Conservation (phyloP, 2,113 vertebrate species). For the Tetrax tetrax region DNA sequence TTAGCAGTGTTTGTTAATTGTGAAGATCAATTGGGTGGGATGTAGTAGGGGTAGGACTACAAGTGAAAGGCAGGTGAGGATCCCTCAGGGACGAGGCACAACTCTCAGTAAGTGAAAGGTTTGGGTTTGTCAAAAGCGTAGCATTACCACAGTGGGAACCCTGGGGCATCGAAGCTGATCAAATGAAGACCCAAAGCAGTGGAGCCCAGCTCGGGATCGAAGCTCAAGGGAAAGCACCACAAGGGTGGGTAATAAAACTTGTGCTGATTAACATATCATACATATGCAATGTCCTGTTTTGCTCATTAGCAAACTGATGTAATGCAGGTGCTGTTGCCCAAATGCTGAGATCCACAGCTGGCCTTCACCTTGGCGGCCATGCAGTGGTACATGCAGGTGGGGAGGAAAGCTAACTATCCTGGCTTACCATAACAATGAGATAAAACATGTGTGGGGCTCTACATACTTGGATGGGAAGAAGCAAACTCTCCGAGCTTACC, state of each 20-base stretch:
- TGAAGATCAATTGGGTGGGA: neutral
- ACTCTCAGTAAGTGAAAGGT: neutral
- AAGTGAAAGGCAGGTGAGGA: neutral
- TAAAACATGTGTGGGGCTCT: neutral
- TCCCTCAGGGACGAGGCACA: neutral
- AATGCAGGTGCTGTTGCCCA: neutral
- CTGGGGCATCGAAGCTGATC: neutral
- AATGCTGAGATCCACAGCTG: neutral
- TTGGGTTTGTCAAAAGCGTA: neutral
- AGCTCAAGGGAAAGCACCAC: neutral
- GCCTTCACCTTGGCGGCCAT: rapidly evolving
- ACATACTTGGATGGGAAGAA: neutral
- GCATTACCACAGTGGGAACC: neutral
- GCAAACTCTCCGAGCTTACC: neutral
- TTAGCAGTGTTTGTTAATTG: neutral
- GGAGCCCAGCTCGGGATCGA: neutral
- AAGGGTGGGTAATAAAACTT: neutral
- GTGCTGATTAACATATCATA: neutral
- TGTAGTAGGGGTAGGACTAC: neutral
- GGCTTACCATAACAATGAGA: neutral
- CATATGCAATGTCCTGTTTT: neutral
- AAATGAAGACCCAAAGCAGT: neutral
- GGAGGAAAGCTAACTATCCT: neutral
- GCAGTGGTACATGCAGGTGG: neutral
- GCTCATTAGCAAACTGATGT: neutral